Conservation (phyloP, 2,797 vertebrate species). For the Lateolabrax maculatus region DNA sequence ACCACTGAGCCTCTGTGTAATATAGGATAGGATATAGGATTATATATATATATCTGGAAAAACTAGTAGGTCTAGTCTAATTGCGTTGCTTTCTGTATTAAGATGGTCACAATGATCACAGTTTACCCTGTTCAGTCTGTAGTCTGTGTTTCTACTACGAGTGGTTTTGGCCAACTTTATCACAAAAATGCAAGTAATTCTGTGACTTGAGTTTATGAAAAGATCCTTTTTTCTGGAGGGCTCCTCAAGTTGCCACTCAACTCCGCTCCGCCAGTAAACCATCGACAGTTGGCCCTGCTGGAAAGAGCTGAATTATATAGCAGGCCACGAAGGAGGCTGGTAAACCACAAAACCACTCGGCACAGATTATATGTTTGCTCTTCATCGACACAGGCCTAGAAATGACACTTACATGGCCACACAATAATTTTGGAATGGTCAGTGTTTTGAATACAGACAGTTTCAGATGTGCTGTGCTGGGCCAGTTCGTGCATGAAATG, state of each 20-base stretch:
- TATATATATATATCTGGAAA: too few relatives aligned
- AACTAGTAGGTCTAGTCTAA: neutral
- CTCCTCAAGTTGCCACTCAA: neutral
- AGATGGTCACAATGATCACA: neutral
- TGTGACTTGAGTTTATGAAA: slow-evolving; percentile 5
- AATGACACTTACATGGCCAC: slow-evolving; percentile 50
- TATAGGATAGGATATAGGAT: too few relatives aligned
- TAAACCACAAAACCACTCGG: slow-evolving; percentile 61
- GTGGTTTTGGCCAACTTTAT: neutral
- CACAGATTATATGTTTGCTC: slow-evolving; percentile 55
- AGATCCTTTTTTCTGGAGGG: slow-evolving; percentile 3
- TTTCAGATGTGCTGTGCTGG: neutral
- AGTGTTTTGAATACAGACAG: slow-evolving; percentile 7
- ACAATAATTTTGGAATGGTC: slow-evolving; percentile 21
- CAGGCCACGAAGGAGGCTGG: slow-evolving; percentile 37
- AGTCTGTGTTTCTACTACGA: neutral
- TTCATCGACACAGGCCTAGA: slow-evolving; percentile 25
- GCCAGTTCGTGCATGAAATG: neutral
- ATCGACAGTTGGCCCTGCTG: slow-evolving; percentile 10
- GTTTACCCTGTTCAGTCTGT: neutral
- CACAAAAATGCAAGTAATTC: neutral
- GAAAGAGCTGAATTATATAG: slow-evolving; percentile 39
- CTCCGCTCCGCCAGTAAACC: slow-evolving; percentile 29
- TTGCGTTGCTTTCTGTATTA: neutral
- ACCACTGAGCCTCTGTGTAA: neutral